phyloP scores from a whole-genome alignment of 2,113 vertebrate species.

The Gopherus flavomarginatus region DNA sequence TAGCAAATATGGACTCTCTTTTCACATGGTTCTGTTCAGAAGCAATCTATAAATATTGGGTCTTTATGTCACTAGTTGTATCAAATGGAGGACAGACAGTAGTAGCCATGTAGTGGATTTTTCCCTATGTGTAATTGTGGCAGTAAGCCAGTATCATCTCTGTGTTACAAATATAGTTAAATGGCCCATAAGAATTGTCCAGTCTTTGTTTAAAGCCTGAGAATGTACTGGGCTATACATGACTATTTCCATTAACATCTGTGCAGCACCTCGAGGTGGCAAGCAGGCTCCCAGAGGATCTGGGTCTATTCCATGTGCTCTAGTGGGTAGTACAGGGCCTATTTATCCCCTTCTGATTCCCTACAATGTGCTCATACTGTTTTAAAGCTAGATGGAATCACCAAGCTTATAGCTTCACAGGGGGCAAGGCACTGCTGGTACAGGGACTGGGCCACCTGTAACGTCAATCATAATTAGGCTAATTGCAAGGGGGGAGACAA shows the following conservation, averaged over 20 bases:
- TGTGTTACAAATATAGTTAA: neutral
- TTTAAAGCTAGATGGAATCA: neutral
- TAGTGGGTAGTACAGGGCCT: neutral
- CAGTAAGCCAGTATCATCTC: neutral
- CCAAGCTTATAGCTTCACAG: neutral
- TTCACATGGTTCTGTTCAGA: constrained; percentile 55
- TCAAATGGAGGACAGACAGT: neutral
- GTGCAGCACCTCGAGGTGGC: neutral
- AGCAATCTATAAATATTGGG: constrained; percentile 53
- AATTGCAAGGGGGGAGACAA: constrained; percentile 16
- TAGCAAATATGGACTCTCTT: constrained; percentile 61
- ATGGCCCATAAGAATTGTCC: neutral
- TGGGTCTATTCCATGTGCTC: neutral
- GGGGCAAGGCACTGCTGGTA: neutral
- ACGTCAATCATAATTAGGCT: neutral
- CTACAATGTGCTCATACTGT: neutral
- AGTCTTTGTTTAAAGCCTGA: neutral
- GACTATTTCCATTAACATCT: neutral
- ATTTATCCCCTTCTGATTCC: neutral
- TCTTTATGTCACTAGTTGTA: constrained; percentile 53
- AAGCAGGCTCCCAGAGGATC: neutral
- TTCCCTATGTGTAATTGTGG: constrained; percentile 41
- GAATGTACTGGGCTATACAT: neutral
- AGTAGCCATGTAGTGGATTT: neutral
- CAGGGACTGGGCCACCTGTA: constrained; percentile 16